These are phyloP conservation scores for Rhynchonema sp. DNA, from an alignment of 2,888 invertebrate species.

Conservation along the genomic window DNA sequence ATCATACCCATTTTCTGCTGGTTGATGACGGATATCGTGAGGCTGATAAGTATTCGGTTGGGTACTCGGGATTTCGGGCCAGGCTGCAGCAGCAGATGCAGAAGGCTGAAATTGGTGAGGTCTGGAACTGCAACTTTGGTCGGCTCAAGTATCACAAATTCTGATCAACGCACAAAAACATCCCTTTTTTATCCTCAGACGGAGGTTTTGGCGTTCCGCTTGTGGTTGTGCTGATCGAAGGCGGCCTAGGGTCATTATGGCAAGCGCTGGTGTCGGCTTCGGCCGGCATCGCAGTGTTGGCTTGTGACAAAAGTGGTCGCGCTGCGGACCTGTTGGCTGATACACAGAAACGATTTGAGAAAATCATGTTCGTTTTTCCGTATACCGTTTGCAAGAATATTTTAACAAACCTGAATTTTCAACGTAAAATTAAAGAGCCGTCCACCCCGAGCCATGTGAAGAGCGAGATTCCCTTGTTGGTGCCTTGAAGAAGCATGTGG, in stretches of 20 bases:
- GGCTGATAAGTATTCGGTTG: background rate
- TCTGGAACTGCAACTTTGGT: too few relatives aligned
- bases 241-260: conserved; percentile 29
- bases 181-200: conserved; percentile 15
- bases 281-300: conserved; percentile 29
- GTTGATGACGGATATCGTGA: conserved; percentile 29
- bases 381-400: too few relatives aligned
- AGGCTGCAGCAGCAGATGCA: background rate
- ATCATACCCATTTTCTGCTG: conserved; percentile 34
- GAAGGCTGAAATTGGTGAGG: too few relatives aligned
- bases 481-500: too few relatives aligned
- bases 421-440: too few relatives aligned
- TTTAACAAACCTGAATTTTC: too few relatives aligned
- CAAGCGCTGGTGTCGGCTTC: conserved; percentile 27
- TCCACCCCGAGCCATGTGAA: too few relatives aligned
- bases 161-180: too few relatives aligned
- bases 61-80: background rate
- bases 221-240: conserved; percentile 31
- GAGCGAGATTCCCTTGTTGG: too few relatives aligned
- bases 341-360: conserved; percentile 19
- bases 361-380: conserved; percentile 3
- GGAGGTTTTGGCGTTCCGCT: conserved; percentile 31
- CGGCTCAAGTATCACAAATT: too few relatives aligned
- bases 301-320: conserved; percentile 32
- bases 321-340: conserved; percentile 30